Base-by-base conservation (phyloP, 2,113 vertebrate species). In the Aldabrachelys gigantea region DNA sequence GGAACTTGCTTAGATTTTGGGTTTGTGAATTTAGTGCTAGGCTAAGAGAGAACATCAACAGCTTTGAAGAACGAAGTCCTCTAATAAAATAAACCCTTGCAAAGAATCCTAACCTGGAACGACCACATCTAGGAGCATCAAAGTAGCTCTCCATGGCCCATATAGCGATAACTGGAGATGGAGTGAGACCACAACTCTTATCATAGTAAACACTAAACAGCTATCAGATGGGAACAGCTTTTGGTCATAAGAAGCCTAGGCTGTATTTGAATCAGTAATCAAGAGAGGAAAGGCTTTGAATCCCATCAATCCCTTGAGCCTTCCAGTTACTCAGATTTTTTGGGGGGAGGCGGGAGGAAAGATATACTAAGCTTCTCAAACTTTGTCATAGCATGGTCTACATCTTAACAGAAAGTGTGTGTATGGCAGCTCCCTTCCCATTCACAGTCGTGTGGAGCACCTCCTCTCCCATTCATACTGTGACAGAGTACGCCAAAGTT, bases 101-200 rank as follows among this genome's bases (percentile, higher is more conserved):
- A n/a, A 2, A 62, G 22, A 90, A 53, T 53, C 52, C 52, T 53
- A 53, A 53, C 17, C 52, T 19, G 52, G 52, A 53, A 53, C 6
- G 17, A 38, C 57, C 12, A 3, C 88, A 56, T 59, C 10, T 1
- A 65, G 1, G 12, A 87, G 78, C 93, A 91, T 84, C 49, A 44
- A 47, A 94, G 17, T 24, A 69, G 17, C 8, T 7, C 87, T 94
- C 86, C 21, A 49, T 9, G 35, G 13, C 49, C 57, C 65, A 7
- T 22, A 88, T 11, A 16, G 0, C 0, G 52, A 0, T 6, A 75
- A 5, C 16, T 72, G 79, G 17, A 69, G 50, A n/a, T 81, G 29
- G n/a, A 24, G 38, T 85, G 90, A 86, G 80, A 84, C 50, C 13
- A 1, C 3, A 0, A 0, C 3, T 49, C 54, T 35, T 8, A 69